A percentile compares a stretch with the other conserved stretches of the same genome.
Conservation (phyloP, 2,888 invertebrate genomes). For the Thereva unica region DNA sequence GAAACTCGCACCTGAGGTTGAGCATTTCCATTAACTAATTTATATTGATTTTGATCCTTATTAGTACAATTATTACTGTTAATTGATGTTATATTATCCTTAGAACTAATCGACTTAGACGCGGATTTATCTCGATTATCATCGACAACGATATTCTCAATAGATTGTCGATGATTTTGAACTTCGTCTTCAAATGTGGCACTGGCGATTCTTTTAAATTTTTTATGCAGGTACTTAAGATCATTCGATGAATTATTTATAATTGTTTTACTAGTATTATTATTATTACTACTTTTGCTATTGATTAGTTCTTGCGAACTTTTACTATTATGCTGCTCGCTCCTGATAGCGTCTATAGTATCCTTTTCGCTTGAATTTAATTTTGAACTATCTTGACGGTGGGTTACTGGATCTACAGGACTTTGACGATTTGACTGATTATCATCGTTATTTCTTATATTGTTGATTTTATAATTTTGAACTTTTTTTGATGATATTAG, state of each 20-base stretch:
- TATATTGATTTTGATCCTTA: conserved; percentile 12
- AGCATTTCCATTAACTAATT: conserved; percentile 16
- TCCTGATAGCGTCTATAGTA: conserved; percentile 10
- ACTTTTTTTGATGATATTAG: conserved; percentile 35
- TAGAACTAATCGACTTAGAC: not conserved
- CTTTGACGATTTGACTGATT: conserved; percentile 23
- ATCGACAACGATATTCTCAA: not conserved
- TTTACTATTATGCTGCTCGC: conserved; percentile 39
- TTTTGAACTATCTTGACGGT: conserved; percentile 29
- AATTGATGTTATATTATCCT: conserved; percentile 5
- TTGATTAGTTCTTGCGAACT: conserved; percentile 32
- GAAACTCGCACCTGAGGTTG: not conserved
- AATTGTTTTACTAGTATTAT: conserved; percentile 38
- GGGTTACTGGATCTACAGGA: conserved; percentile 27
- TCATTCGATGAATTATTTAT: conserved; percentile 58
- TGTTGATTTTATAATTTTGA: not conserved
- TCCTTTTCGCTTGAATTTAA: conserved; percentile 5
- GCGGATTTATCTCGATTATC: no score
- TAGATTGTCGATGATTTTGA: conserved; percentile 18
- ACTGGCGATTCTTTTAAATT: conserved; percentile 87
- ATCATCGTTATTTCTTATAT: conserved; percentile 11
- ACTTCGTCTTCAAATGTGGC: conserved; percentile 51
- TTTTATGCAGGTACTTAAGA: conserved; percentile 86
- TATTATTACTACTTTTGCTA: conserved; percentile 40
- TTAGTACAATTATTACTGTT: not conserved